Percentiles rank a stretch among this genome's conserved stretches.
These are phyloP conservation scores for Drosophila equinoxialis DNA, from an alignment of 1,140 invertebrate genomes.

Conservation along the genomic window DNA sequence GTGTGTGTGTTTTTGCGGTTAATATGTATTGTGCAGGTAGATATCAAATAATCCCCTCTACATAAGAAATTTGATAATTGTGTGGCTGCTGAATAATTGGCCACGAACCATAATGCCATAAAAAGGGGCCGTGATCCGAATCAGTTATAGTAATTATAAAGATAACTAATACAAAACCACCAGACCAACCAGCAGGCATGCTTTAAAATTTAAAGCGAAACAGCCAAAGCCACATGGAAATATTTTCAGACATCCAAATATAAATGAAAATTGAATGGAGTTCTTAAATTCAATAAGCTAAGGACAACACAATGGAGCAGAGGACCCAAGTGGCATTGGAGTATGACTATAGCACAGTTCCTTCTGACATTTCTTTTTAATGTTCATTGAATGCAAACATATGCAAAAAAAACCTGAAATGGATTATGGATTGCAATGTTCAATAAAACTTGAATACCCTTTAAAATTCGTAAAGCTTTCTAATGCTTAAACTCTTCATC, in stretches of 20 bases:
- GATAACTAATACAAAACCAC: not conserved
- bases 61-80: slow-evolving; percentile 22
- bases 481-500: no score
- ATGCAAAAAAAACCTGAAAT: slow-evolving; percentile 2
- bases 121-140: slow-evolving; percentile 24
- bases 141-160: not conserved
- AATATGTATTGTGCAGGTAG: not conserved
- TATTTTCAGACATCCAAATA: not conserved
- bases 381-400: slow-evolving; percentile 54
- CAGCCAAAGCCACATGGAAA: not conserved
- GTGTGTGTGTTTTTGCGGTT: slow-evolving; percentile 21
- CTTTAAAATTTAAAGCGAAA: not conserved
- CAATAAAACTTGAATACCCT: no score
- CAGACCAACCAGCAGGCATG: no score
- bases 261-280: slow-evolving; percentile 44
- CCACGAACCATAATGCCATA: slow-evolving; percentile 46
- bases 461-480: no score
- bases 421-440: not conserved
- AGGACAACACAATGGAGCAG: not conserved
- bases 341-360: slow-evolving; percentile 26
- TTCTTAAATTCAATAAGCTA: slow-evolving; percentile 2
- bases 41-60: slow-evolving; percentile 5
- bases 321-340: not conserved
- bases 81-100: slow-evolving; percentile 38
- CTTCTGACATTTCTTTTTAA: slow-evolving; percentile 42